Base-by-base conservation (phyloP, 1,140 invertebrate genomes). In the Varroa destructor region DNA sequence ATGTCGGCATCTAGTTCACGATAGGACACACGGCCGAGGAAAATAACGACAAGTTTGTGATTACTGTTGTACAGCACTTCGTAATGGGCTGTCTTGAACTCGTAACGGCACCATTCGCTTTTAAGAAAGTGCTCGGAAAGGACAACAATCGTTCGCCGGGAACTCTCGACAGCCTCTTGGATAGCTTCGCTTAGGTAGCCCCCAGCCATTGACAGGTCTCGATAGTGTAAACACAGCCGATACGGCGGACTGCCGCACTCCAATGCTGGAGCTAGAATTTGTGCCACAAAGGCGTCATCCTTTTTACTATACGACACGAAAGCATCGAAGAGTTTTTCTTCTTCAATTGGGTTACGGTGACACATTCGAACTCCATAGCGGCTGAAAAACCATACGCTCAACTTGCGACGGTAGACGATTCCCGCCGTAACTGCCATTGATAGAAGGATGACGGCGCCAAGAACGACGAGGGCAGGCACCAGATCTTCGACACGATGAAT, bases 241-340 rank as follows among this genome's bases (percentile, higher is more conserved):
- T 93, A 95, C n/a, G 87, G 85, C 0, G 89, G 89, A 56, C 87
- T 84, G 0, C 84, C 84, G 76, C 86, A 83, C 71, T 82, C 80
- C 36, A 82, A 72, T 40, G 76, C 73, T 1, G 76, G 74, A 4
- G 77, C 78, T 8, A 82, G 73, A 37, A 77, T 78, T 77, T 93
- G 88, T 1, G 88, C 86, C 0, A 94, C 90, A 82, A 91, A 95
- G 8, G 88, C 85, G 77, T 93, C 90, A 79, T 95, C 91, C 67
- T 93, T 90, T 1, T 89, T 89, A 80, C 89, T 92, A 80, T 95
- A 95, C 77, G 89, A 91, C 70, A 95, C 85, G 79, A 94, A 95
- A 10, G 90, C 91, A 77, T 96, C 92, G 78, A 91, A 94, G 37
- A 92, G 83, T 79, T 93, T 93, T 80, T 92, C 90, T 1, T 87